Conservation (phyloP, 2,113 vertebrate genomes). For the Naja naja region DNA sequence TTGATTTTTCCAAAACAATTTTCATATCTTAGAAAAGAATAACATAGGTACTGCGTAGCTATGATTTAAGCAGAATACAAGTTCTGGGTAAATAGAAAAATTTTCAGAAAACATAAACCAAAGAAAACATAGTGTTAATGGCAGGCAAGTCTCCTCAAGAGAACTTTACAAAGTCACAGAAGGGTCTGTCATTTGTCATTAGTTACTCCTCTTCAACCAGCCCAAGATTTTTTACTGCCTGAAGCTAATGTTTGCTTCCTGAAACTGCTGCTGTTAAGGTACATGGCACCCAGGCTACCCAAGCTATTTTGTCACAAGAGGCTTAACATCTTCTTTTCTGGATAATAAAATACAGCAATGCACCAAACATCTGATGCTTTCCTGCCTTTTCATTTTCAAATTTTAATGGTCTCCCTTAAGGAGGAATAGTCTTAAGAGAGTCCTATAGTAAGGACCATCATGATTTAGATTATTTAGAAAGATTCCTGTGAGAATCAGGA, state of each 20-base stretch:
- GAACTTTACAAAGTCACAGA: not conserved
- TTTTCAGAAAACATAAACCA: not conserved
- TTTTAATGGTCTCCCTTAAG: not conserved
- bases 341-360: not conserved
- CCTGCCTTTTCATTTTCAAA: not conserved
- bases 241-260: not conserved
- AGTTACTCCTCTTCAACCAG: not conserved
- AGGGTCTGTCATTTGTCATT: not conserved
- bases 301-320: not conserved
- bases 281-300: not conserved
- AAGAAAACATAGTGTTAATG: not conserved
- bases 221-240: not conserved
- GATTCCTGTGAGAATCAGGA: not conserved
- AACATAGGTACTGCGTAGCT: not conserved
- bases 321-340: not conserved
- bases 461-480: not conserved
- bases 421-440: not conserved
- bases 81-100: not conserved
- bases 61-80: not conserved
- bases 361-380: not conserved
- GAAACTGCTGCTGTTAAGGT: not conserved
- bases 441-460: not conserved
- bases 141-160: not conserved
- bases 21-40: not conserved
- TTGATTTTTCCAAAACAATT: not conserved